Conservation (phyloP, 2,113 vertebrate species). For the Triplophysa siluroides region DNA sequence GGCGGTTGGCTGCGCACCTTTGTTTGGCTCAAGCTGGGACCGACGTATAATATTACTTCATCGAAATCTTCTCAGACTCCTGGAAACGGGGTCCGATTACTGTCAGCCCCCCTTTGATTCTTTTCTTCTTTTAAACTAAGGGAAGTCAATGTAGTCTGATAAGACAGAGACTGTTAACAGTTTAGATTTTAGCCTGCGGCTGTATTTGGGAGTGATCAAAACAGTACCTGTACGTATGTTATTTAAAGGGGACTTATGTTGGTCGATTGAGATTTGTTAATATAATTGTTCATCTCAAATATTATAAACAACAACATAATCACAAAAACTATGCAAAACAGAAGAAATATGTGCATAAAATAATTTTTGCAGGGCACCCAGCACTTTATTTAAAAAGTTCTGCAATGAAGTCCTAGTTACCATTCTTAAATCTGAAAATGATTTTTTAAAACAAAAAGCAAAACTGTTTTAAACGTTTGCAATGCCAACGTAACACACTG, state of each 20-base stretch:
- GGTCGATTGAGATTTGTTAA: not conserved
- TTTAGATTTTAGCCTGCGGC: conserved; percentile 57
- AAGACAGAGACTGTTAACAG: conserved; percentile 60
- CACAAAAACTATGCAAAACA: no score
- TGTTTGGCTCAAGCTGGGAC: conserved; percentile 72
- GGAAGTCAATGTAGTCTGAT: conserved; percentile 76
- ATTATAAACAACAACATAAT: no score
- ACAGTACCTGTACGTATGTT: conserved; percentile 45
- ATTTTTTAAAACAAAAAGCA: not conserved
- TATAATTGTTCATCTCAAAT: no score
- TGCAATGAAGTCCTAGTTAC: not conserved
- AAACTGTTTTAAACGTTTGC: not conserved
- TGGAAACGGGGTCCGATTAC: conserved; percentile 76
- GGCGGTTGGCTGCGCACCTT: conserved; percentile 74
- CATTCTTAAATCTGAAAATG: not conserved
- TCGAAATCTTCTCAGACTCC: conserved; percentile 76
- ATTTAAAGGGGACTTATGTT: not conserved
- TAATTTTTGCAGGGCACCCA: no score
- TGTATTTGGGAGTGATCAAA: conserved; percentile 57
- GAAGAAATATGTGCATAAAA: not conserved
- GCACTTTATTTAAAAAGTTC: not conserved
- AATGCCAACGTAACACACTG: not conserved
- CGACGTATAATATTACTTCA: conserved; percentile 81
- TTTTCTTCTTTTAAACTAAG: conserved; percentile 76
- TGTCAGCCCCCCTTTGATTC: conserved; percentile 65